Conservation (phyloP, 2,797 vertebrate genomes). For the Cichlasoma orientale region DNA sequence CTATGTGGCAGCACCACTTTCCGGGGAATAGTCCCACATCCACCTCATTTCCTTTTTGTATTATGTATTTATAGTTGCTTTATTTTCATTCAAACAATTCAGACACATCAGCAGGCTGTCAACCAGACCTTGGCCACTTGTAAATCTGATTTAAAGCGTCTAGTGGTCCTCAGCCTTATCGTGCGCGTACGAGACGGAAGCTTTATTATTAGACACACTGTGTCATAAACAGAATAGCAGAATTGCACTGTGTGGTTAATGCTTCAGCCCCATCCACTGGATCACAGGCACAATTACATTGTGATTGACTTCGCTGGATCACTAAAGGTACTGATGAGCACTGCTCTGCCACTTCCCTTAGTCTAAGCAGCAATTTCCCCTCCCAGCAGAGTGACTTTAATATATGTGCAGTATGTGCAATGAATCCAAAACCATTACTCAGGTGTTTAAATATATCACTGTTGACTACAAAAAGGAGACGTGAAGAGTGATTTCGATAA, state of each 20-base stretch:
- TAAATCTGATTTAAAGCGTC: slow-evolving; percentile 42
- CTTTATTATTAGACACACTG: slow-evolving; percentile 34
- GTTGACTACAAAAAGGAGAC: slow-evolving; percentile 53
- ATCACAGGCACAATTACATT: slow-evolving; percentile 77
- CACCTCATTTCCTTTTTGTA: not conserved
- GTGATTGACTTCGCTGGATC: slow-evolving; percentile 67
- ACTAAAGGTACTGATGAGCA: slow-evolving; percentile 56
- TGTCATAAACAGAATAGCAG: slow-evolving; percentile 55
- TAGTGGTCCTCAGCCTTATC: slow-evolving; percentile 24
- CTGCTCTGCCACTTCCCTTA: slow-evolving; percentile 42
- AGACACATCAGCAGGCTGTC: slow-evolving; percentile 32
- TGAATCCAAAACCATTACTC: slow-evolving; percentile 50
- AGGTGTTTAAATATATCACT: slow-evolving; percentile 52
- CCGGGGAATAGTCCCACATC: slow-evolving; percentile 4
- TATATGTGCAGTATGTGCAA: slow-evolving; percentile 41
- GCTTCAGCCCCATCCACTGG: slow-evolving; percentile 83
- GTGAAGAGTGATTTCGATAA: slow-evolving; percentile 49
- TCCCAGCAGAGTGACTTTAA: slow-evolving; percentile 54
- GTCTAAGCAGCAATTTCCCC: slow-evolving; percentile 41
- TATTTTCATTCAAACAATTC: slow-evolving; percentile 27
- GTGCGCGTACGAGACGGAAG: slow-evolving; percentile 18
- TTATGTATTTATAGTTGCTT: slow-evolving; percentile 21
- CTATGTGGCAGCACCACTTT: slow-evolving; percentile 20
- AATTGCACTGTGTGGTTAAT: slow-evolving; percentile 67
- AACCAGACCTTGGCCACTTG: slow-evolving; percentile 14